A percentile compares a stretch with the other conserved stretches of the same genome.
phyloP scores from a whole-genome alignment of 2,888 invertebrate species.

The Clusia tigrina region DNA sequence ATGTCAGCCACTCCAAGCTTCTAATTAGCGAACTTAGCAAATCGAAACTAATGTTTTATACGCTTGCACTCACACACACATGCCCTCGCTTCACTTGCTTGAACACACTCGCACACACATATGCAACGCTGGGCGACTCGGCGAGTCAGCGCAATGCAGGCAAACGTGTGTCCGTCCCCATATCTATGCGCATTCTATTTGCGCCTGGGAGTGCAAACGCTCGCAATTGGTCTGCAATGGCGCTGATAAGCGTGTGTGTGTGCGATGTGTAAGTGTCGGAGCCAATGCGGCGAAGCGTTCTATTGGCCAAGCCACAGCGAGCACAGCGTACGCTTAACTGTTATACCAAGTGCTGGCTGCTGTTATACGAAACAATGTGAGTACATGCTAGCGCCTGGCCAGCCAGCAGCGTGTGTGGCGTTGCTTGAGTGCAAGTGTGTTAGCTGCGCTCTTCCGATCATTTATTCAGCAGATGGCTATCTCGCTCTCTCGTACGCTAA shows the following conservation, averaged over 20 bases:
- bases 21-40: neutral
- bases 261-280: slow-evolving; percentile 8
- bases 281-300: slow-evolving; percentile 23
- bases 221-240: slow-evolving; percentile 52
- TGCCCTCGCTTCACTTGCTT: too few relatives aligned
- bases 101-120: too few relatives aligned
- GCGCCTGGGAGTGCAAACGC: slow-evolving; percentile 26
- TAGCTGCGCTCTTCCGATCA: neutral
- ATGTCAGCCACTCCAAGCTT: neutral
- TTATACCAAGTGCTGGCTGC: slow-evolving; percentile 25
- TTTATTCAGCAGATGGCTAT: neutral
- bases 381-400: too few relatives aligned
- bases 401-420: neutral
- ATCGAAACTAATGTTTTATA: neutral
- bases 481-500: neutral
- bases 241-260: slow-evolving; percentile 25
- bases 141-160: too few relatives aligned
- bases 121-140: too few relatives aligned
- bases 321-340: too few relatives aligned
- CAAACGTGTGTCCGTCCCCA: neutral
- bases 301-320: slow-evolving; percentile 26
- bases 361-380: slow-evolving; percentile 16
- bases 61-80: neutral
- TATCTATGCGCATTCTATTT: slow-evolving; percentile 11
- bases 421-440: neutral